These are phyloP conservation scores for Gephyroberyx darwinii DNA, from an alignment of 2,797 vertebrate species.

Conservation along the genomic window DNA sequence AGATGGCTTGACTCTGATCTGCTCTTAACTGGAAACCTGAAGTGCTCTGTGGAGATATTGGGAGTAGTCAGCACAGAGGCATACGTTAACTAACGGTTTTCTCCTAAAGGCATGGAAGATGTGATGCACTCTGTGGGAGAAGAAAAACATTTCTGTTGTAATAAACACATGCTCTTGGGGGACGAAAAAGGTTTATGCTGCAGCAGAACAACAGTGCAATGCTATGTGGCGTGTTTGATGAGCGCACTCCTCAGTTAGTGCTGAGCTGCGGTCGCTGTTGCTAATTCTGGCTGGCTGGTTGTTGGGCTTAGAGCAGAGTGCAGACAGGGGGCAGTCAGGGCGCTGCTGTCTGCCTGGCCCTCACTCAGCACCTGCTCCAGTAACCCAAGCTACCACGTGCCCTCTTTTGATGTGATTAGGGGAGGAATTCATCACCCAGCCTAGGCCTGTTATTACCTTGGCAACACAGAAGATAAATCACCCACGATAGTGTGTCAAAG, in stretches of 20 bases:
- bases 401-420: conserved; percentile 61
- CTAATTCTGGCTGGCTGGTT: conserved; percentile 46
- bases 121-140: not conserved
- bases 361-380: conserved; percentile 63
- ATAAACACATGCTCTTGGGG: not conserved
- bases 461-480: conserved; percentile 48
- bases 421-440: conserved; percentile 61
- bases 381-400: conserved; percentile 49
- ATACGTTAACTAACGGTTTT: not conserved
- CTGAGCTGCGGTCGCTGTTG: conserved; percentile 39
- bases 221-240: not conserved
- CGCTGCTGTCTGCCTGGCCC: conserved; percentile 41
- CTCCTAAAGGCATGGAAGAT: too few relatives aligned
- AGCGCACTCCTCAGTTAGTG: conserved; percentile 13
- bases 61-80: conserved; percentile 20
- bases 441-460: conserved; percentile 61
- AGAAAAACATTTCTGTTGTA: not conserved
- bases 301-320: conserved; percentile 40
- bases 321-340: conserved; percentile 37
- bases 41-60: conserved; percentile 77
- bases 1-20: conserved; percentile 47
- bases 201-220: not conserved
- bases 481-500: conserved; percentile 36
- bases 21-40: conserved; percentile 53
- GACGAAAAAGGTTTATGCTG: not conserved